A percentile compares a stretch with the other conserved stretches of the same genome.
Conservation (phyloP, 2,888 invertebrate genomes). For the Andrena bucephala region DNA sequence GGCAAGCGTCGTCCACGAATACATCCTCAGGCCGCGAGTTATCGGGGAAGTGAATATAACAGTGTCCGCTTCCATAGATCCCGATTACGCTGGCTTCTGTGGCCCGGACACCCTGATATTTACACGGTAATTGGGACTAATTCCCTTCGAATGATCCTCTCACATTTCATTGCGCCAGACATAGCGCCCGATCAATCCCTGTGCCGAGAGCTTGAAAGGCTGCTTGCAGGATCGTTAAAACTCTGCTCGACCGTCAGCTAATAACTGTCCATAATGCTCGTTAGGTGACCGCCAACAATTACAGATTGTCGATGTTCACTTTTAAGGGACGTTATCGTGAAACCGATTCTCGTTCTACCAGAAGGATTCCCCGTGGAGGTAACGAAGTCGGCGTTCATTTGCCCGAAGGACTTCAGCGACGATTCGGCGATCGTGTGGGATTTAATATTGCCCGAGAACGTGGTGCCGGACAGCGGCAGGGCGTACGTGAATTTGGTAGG, state of each 20-base stretch:
- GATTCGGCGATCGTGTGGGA: conserved; percentile 84
- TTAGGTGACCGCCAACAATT: background rate
- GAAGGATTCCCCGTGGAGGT: conserved; percentile 90
- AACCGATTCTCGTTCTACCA: conserved; percentile 88
- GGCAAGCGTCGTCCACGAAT: conserved; percentile 80
- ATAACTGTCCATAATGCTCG: background rate
- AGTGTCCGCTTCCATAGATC: conserved; percentile 85
- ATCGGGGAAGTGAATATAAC: conserved; percentile 86
- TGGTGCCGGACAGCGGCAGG: conserved; percentile 88
- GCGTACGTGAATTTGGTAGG: conserved; percentile 88
- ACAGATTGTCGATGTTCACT: conserved; percentile 1
- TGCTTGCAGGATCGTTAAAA: too few species aligned
- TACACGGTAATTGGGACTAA: conserved; percentile 81
- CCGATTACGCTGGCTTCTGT: conserved; percentile 84
- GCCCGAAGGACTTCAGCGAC: conserved; percentile 86
- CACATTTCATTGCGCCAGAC: too few species aligned
- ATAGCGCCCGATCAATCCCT: too few species aligned
- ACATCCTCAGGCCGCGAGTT: conserved; percentile 74
- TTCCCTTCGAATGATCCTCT: background rate
- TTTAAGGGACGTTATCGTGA: conserved; percentile 88
- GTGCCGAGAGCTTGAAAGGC: too few species aligned
- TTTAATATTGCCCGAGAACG: conserved; percentile 85
- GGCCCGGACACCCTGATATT: conserved; percentile 85
- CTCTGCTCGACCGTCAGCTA: background rate
- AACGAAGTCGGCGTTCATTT: conserved; percentile 89